Evolutionary conservation across 2,113 vertebrate species (phyloP).

Genomic region (Leiothrix lutea): DNA sequence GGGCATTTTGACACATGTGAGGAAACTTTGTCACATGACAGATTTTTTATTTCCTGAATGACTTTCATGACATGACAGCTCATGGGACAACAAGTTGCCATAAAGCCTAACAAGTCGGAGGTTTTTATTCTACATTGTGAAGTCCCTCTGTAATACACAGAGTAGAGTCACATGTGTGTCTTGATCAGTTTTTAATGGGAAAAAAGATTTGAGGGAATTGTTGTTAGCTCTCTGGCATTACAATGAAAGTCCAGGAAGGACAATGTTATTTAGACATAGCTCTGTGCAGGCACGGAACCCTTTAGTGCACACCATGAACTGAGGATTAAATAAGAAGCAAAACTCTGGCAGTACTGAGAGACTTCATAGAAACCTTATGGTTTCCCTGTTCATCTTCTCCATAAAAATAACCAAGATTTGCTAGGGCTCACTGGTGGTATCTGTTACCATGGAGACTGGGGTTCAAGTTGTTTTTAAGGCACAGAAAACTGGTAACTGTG

Average conservation of each 20-base stretch:
- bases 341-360: neutral
- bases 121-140: neutral
- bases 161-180: neutral
- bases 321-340: slow-evolving; percentile 12
- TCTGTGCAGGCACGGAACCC: neutral
- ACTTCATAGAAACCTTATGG: neutral
- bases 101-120: neutral
- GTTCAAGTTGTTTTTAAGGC: slow-evolving; percentile 37
- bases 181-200: neutral
- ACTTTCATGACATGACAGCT: neutral
- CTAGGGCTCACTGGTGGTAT: neutral
- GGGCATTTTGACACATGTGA: neutral
- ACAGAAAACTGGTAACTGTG: neutral
- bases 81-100: neutral
- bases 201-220: neutral
- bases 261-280: neutral
- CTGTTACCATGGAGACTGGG: slow-evolving; percentile 44
- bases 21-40: neutral
- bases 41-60: neutral
- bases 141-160: neutral
- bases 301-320: slow-evolving; percentile 14
- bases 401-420: slow-evolving; percentile 32
- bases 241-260: neutral
- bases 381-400: slow-evolving; percentile 21
- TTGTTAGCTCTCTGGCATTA: neutral